A percentile compares a stretch with the other conserved stretches of the same genome.
Evolutionary conservation across 1,140 invertebrate genomes (phyloP).

Genomic region (Eriocheir sinensis): DNA sequence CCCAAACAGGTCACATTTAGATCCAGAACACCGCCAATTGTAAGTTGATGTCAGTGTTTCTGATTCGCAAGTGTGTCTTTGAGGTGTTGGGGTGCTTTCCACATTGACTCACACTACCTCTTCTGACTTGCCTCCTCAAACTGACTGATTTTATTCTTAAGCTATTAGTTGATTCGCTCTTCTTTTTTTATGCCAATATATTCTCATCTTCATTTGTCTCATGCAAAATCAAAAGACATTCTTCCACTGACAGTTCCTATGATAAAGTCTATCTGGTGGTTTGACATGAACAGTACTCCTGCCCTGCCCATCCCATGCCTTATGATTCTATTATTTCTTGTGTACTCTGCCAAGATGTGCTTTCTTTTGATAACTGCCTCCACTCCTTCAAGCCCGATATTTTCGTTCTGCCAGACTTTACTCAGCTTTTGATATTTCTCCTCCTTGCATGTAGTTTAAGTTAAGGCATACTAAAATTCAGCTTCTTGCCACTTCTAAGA

Average conservation of each 20-base stretch:
- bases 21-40: conserved; percentile 42
- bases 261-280: background rate
- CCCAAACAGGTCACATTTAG: conserved; percentile 67
- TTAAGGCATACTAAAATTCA: too few species aligned
- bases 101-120: background rate
- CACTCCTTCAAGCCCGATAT: background rate
- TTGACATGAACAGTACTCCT: background rate
- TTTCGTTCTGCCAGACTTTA: too few species aligned
- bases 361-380: background rate
- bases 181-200: background rate
- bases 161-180: background rate
- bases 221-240: too few species aligned
- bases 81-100: background rate
- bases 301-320: background rate
- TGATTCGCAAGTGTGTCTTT: background rate
- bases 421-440: too few species aligned
- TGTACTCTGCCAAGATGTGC: background rate
- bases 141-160: background rate
- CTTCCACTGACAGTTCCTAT: too few species aligned
- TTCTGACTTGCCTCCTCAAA: background rate
- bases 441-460: too few species aligned
- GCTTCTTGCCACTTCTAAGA: too few species aligned
- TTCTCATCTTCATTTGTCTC: background rate
- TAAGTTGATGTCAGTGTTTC: conserved; percentile 66
- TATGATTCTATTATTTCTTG: background rate